These are phyloP conservation scores for Diachasmimorpha longicaudata DNA, from an alignment of 1,140 invertebrate genomes.

Conservation along the genomic window DNA sequence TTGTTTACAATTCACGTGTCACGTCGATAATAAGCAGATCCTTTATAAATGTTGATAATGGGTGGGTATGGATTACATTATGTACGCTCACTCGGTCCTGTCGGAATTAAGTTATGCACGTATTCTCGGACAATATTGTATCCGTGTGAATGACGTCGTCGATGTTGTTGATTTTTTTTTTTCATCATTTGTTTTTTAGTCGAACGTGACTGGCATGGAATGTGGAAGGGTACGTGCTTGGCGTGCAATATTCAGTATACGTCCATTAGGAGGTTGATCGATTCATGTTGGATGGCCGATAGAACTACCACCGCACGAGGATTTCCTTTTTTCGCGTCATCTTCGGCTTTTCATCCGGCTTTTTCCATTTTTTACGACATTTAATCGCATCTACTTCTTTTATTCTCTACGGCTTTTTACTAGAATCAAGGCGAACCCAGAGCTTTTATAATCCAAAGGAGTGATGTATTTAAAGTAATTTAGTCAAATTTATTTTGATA, in stretches of 20 bases:
- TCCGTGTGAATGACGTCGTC: slow-evolving; percentile 22
- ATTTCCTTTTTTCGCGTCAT: neutral
- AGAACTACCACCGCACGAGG: neutral
- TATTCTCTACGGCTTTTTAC: neutral
- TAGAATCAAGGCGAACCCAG: too few species aligned
- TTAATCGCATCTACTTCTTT: neutral
- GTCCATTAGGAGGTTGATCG: slow-evolving; percentile 24
- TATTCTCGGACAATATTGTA: neutral
- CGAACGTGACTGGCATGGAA: slow-evolving; percentile 31
- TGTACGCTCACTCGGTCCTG: neutral
- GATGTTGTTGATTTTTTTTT: slow-evolving; percentile 6
- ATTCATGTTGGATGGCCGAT: slow-evolving; percentile 10
- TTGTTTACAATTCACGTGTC: slow-evolving; percentile 15
- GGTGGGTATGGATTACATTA: slow-evolving; percentile 12
- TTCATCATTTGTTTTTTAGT: slow-evolving; percentile 19
- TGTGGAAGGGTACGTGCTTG: slow-evolving; percentile 29
- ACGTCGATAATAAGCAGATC: slow-evolving; percentile 34
- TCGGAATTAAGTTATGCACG: slow-evolving; percentile 14
- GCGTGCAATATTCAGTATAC: slow-evolving; percentile 27
- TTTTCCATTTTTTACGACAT: neutral
- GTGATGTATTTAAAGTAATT: too few species aligned
- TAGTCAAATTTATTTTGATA: too few species aligned
- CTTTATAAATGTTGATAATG: slow-evolving; percentile 26
- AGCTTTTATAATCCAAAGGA: too few species aligned
- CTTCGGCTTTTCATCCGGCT: neutral